Evolutionary conservation across 2,888 invertebrate species (phyloP), one percentile per base, ranked within the genome.

Genomic region (Desoria tigrina): DNA sequence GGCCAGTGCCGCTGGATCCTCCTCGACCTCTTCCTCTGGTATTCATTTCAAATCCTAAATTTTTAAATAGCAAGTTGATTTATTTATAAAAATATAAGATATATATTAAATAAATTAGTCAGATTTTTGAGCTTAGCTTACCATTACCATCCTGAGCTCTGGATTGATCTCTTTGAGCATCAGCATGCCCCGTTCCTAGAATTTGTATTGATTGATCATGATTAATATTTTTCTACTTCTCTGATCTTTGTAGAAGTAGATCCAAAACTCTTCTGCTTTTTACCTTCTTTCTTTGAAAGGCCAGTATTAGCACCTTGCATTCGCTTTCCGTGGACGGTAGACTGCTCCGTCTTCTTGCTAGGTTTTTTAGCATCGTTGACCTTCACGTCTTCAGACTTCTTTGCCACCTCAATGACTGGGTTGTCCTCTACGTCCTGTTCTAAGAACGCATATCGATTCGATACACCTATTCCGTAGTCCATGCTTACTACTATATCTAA

Each of bases 381-480:
- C 24, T 14, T 16, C 14, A 58, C 45, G 4, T 37, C 32, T 2
- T 23, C 58, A 7, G 26, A 7, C 50, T 63, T 60, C 21, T 26
- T 59, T 6, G 24, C 18, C 2, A 1, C 50, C 84, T 88, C 87
- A 79, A 91, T 81, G 80, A 88, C 86, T 84, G 92, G 84, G 75
- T 90, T 90, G 77, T 82, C 82, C 83, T 90, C 91, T 6, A 58
- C 51, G 11, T 68, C 65, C 79, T 90, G 90, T 82, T 90, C 88
- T 81, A 90, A 85, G 82, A 90, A 90, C 81, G 88, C 88, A 82
- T 90, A 93, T 83, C 90, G 86, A 84, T 92, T 91, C 81, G 88
- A 87, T 79, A 90, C 88, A 79, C 90, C 90, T 82, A 92, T 90
- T 82, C 91, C 92, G 87, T 93, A 93, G 80, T 88, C 92, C 92